Base-by-base conservation (phyloP, 2,113 vertebrate genomes). In the Sula dactylatra region DNA sequence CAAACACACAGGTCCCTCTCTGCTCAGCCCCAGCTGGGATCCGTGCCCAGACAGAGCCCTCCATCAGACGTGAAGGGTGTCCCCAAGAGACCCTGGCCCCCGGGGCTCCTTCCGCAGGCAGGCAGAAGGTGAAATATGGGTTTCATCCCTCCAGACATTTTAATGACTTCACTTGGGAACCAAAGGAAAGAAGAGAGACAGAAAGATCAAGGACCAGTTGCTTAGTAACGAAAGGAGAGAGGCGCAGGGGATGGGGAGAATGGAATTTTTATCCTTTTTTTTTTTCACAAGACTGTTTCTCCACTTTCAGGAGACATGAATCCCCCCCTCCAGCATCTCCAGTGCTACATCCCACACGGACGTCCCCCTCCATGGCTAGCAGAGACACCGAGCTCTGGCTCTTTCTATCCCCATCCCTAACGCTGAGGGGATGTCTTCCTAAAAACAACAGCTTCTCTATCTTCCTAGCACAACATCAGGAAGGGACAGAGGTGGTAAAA, bases 161-260 rank as follows among this genome's bases (percentile, higher is more conserved):
- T 96, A 95, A 95, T 93, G 88, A 95, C 87, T 96, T 94, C 47
- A 71, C 88, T 84, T 90, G 92, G 90, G 86, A 95, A 71, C 61
- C 47, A 83, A 94, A 95, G 81, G 88, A 87, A 88, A 93, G 85
- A 96, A 83, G 61, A 90, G 65, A 94, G 85, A 89, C 76, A 88
- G 93, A 88, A 92, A 97, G 95, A 95, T 97, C 92, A 94, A 90
- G 86, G 78, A 92, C 29, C 91, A 66, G 97, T 96, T 97, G 95
- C 96, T 88, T 96, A 92, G 97, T 96, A 96, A 97, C 97, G 6
- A 55, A 52, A 91, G 70, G 67, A 94, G 90, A 87, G 86, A 88
- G 72, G 89, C 10, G 6, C 81, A 96, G 64, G 52, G 54, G 61
- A 86, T 88, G 86, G 82, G 66, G 58, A 93, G 52, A 88, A 82